Evolutionary conservation across 2,888 invertebrate species (phyloP).

Genomic region (Tromatobia lineatoria): DNA sequence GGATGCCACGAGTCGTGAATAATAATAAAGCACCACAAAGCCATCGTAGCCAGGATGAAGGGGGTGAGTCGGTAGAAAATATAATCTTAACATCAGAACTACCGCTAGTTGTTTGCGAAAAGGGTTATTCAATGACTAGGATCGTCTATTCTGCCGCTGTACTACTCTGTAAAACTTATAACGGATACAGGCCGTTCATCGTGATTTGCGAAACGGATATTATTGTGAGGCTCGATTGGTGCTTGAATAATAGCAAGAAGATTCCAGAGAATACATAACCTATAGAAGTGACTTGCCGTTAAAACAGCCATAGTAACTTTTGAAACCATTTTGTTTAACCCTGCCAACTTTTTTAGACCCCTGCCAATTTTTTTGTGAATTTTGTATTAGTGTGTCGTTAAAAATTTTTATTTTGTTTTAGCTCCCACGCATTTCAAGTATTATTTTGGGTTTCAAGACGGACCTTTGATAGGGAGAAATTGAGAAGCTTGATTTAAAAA

Average conservation of each 20-base stretch:
- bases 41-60: background rate
- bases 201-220: background rate
- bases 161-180: background rate
- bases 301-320: no score
- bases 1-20: constrained; percentile 19
- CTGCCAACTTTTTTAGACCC: no score
- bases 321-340: no score
- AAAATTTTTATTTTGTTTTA: no score
- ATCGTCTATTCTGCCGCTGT: background rate
- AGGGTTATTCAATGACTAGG: constrained; percentile 2
- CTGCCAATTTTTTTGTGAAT: no score
- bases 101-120: background rate
- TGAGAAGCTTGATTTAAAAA: no score
- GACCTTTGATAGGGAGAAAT: no score
- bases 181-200: background rate
- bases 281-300: background rate
- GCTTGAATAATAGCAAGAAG: background rate
- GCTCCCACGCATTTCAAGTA: no score
- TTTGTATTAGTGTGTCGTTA: no score
- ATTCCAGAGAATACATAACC: background rate
- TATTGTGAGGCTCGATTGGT: background rate
- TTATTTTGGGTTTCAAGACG: no score
- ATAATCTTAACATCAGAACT: background rate
- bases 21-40: constrained; percentile 21
- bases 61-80: background rate